Base-by-base conservation (phyloP, 2,113 vertebrate genomes). In the Myrmecophaga tridactyla region DNA sequence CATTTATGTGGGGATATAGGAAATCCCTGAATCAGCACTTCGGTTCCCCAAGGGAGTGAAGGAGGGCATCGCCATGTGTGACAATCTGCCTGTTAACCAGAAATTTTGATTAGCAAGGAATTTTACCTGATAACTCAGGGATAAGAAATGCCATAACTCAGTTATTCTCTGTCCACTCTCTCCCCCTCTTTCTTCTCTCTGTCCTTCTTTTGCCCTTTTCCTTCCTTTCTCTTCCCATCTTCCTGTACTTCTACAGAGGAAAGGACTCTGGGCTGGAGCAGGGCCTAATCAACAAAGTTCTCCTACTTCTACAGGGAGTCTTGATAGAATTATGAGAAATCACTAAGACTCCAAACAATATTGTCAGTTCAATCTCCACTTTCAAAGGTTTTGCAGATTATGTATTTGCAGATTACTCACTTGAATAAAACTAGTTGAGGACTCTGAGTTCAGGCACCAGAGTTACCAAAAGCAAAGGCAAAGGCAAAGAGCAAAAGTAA, bases 1-100 rank as follows among this genome's bases (percentile, higher is more conserved):
- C 86, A 76, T 63, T 56, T 53, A 0, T 25, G 23, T 29, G 67
- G 34, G 36, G 56, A 36, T 67, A 80, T 58, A 91, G 94, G 92
- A 97, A 96, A 81, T 18, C 34, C 86, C 69, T 75, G 82, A 89
- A 73, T 97, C 91, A 81, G 41, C 83, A 95, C 82, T 75, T 39
- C 41, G 76, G 70, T 53, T 97, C 90, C 86, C 95, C 90, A 41
- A 76, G 89, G 94, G 96, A 95, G 46, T 90, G 95, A 92, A 93
- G 78, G 63, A 86, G 67, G 95, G 72, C 72, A 92, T 85, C 96
- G 65, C 82, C 73, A 17, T 82, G 23, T 75, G 39, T 85, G 70
- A 86, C 94, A 67, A 90, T 85, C 83, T 86, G 92, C n/a, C 69
- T 88, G 25, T 29, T 87, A 77, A 97, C 81, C 15, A 94, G 84